These are phyloP conservation scores for Triplophysa yarkandensis DNA, from an alignment of 2,797 vertebrate genomes.

Conservation along the genomic window DNA sequence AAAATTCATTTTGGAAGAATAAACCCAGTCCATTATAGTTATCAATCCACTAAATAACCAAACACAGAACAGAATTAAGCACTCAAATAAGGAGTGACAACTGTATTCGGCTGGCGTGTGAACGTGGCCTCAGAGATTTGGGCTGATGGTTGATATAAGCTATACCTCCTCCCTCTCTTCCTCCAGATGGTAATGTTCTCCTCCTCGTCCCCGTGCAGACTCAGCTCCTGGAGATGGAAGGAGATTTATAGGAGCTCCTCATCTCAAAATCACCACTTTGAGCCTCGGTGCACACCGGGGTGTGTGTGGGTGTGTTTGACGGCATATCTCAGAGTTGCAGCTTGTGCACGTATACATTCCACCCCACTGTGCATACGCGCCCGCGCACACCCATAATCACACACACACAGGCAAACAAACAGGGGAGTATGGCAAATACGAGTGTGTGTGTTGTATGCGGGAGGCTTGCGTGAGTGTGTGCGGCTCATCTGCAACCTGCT, in stretches of 20 bases:
- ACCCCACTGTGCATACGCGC: constrained; percentile 35
- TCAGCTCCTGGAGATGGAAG: constrained; percentile 51
- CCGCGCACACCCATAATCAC: constrained; percentile 19
- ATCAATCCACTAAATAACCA: constrained; percentile 1
- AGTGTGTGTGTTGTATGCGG: constrained; percentile 45
- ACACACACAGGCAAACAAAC: constrained; percentile 55
- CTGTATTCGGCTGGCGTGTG: neutral
- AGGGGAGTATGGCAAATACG: constrained; percentile 55
- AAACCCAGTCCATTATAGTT: neutral
- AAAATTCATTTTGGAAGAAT: neutral
- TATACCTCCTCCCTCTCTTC: constrained; percentile 29
- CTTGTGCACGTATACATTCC: constrained; percentile 52
- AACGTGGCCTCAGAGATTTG: constrained; percentile 29
- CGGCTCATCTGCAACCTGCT: constrained; percentile 73
- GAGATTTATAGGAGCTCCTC: constrained; percentile 57
- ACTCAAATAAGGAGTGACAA: constrained; percentile 2
- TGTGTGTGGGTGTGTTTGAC: constrained; percentile 46
- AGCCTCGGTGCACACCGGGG: constrained; percentile 39
- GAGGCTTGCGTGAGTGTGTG: constrained; percentile 31
- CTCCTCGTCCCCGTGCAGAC: constrained; percentile 50
- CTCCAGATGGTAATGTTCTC: constrained; percentile 56
- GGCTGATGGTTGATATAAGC: constrained; percentile 13
- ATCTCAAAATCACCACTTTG: constrained; percentile 53
- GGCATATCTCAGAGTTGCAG: constrained; percentile 49
- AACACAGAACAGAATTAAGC: neutral